Conservation (phyloP, 2,888 invertebrate genomes). For the Perizoma flavofasciatum region DNA sequence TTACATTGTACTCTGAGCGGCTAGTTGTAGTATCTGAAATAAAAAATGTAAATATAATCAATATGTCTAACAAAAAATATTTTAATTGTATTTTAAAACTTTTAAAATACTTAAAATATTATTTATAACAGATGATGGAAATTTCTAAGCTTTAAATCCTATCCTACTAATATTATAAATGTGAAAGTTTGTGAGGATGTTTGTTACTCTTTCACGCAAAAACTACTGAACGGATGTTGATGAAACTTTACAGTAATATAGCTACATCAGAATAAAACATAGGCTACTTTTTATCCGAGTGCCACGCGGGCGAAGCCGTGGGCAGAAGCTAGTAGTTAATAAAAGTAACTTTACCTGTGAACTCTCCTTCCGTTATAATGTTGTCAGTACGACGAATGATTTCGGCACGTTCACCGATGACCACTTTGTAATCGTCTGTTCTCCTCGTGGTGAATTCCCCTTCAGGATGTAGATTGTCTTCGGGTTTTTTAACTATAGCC, state of each 20-base stretch:
- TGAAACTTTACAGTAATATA: no score
- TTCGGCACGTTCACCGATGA: slow-evolving; percentile 86
- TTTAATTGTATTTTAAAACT: background rate
- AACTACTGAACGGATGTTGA: no score
- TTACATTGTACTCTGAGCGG: slow-evolving; percentile 87
- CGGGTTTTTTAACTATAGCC: slow-evolving; percentile 64
- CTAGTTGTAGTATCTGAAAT: slow-evolving; percentile 88
- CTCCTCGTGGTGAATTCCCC: slow-evolving; percentile 83
- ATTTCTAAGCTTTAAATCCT: no score
- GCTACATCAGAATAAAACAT: no score
- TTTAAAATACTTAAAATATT: no score
- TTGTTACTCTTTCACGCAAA: no score
- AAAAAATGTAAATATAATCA: background rate
- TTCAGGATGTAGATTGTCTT: slow-evolving; percentile 83
- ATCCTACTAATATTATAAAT: no score
- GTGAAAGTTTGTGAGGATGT: no score
- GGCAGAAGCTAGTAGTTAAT: no score
- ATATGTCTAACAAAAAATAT: background rate
- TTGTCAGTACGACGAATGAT: slow-evolving; percentile 87
- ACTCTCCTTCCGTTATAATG: slow-evolving; percentile 86
- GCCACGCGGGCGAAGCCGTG: no score
- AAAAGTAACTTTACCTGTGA: slow-evolving; percentile 80
- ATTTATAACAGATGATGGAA: no score
- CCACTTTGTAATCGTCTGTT: slow-evolving; percentile 84
- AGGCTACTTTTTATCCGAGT: no score